These are phyloP conservation scores for Mercenaria mercenaria DNA, from an alignment of 1,140 invertebrate genomes.

Conservation along the genomic window DNA sequence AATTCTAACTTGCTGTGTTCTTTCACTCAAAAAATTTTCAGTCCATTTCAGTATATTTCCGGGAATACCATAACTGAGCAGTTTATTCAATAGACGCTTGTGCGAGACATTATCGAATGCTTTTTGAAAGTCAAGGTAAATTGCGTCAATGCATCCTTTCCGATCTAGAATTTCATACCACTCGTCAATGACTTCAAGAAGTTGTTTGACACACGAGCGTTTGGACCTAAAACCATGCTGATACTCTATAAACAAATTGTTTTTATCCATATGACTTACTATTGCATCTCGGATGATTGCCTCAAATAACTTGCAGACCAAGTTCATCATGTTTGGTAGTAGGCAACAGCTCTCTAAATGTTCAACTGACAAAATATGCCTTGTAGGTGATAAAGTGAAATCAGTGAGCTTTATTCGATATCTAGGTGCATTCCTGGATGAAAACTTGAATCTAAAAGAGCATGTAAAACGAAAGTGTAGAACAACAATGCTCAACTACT, in stretches of 20 bases:
- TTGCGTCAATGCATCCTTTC: neutral
- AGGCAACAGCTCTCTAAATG: too few species aligned
- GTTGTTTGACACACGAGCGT: neutral
- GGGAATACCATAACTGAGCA: neutral
- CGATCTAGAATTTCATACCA: neutral
- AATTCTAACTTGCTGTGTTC: constrained; percentile 64
- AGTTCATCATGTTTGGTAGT: too few species aligned
- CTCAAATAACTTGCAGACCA: neutral
- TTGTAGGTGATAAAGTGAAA: too few species aligned
- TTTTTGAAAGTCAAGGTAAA: constrained; percentile 56
- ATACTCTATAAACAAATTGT: neutral
- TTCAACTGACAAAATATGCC: too few species aligned
- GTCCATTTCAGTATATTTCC: constrained; percentile 58
- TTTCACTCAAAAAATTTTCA: constrained; percentile 58
- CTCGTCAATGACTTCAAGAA: neutral
- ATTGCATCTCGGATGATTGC: neutral
- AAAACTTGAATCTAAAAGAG: too few species aligned
- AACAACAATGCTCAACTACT: too few species aligned
- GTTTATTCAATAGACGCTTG: constrained; percentile 25
- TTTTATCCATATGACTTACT: neutral
- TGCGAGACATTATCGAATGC: constrained; percentile 55
- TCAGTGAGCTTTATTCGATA: too few species aligned
- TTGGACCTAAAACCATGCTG: neutral
- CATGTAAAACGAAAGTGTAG: too few species aligned
- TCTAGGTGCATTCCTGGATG: too few species aligned